Evolutionary conservation across 2,797 vertebrate genomes (phyloP).

Genomic region (Acrocephalus scirpaceus): DNA sequence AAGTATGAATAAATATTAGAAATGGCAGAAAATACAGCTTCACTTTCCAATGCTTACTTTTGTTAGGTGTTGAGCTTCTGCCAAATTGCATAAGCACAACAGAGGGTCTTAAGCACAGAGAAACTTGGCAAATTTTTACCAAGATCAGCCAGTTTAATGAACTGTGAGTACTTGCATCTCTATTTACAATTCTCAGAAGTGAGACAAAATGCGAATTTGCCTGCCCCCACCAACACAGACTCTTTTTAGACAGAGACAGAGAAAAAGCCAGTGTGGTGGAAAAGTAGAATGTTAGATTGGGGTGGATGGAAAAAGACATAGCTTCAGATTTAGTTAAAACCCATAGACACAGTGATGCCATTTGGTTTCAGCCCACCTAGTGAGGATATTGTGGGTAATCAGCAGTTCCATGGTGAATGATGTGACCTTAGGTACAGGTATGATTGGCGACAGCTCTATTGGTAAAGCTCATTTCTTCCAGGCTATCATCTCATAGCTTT

Average conservation of each 20-base stretch:
- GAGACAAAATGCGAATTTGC: background rate
- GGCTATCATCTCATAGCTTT: background rate
- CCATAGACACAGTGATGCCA: background rate
- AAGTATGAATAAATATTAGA: background rate
- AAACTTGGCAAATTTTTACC: background rate
- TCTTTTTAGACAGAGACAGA: background rate
- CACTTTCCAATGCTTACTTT: background rate
- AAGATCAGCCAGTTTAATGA: conserved; percentile 1
- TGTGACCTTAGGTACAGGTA: background rate
- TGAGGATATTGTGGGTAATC: background rate
- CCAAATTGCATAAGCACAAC: background rate
- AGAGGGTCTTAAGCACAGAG: background rate
- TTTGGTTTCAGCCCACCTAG: background rate
- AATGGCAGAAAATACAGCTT: background rate
- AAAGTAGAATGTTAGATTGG: background rate
- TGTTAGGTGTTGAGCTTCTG: background rate
- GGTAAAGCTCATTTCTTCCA: background rate
- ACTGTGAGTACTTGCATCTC: background rate
- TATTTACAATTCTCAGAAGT: background rate
- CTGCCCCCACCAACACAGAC: background rate
- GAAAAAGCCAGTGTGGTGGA: background rate
- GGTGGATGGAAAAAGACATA: background rate
- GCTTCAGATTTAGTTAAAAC: background rate
- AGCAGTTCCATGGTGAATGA: background rate
- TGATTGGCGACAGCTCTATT: background rate